These are phyloP conservation scores for Nyctereutes procyonoides DNA, from an alignment of 2,113 vertebrate genomes.

Conservation along the genomic window DNA sequence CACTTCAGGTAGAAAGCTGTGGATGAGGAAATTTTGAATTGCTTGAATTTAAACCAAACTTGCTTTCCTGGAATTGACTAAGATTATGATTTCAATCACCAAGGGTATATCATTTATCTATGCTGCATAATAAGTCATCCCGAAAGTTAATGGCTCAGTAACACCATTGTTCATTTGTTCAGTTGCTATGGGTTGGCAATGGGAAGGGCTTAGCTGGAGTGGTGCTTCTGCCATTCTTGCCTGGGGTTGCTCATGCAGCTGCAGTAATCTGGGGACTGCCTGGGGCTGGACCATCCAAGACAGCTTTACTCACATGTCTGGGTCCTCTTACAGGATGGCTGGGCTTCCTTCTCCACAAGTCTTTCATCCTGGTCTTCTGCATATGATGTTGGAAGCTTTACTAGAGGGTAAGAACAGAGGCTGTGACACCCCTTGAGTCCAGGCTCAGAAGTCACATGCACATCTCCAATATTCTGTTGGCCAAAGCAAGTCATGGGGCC, in stretches of 20 bases:
- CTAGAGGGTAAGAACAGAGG: neutral
- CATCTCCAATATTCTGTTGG: neutral
- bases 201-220: neutral
- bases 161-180: neutral
- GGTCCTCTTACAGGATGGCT: neutral
- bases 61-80: neutral
- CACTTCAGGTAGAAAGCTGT: neutral
- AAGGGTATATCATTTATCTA: neutral
- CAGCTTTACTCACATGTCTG: neutral
- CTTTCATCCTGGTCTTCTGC: neutral
- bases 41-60: neutral
- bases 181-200: neutral
- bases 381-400: neutral
- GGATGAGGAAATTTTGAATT: neutral
- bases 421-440: neutral
- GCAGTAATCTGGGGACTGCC: neutral
- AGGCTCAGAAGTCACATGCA: neutral
- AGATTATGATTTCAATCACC: neutral
- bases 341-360: neutral
- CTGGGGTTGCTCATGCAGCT: neutral
- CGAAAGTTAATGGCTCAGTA: neutral
- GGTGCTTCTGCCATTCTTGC: neutral
- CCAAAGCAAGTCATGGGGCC: neutral
- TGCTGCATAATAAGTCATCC: neutral
- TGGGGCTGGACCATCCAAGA: neutral